Evolutionary conservation across 2,888 invertebrate species (phyloP).

Genomic region (Drosophila niveifrons): DNA sequence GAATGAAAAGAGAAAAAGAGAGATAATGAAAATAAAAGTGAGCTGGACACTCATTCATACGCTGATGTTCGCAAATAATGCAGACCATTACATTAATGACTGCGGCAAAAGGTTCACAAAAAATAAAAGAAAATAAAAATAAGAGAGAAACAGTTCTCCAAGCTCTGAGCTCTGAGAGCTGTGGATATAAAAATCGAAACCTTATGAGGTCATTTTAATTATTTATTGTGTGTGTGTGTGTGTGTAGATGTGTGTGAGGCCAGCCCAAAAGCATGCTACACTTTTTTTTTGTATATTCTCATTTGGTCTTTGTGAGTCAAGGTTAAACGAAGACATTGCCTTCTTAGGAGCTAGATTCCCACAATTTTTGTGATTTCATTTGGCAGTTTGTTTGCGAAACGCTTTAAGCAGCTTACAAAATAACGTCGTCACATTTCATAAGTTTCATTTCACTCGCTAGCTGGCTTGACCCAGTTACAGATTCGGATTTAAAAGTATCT

Average conservation of each 20-base stretch:
- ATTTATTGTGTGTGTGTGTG: constrained; percentile 55
- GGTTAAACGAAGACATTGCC: constrained; percentile 29
- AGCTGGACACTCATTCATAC: constrained; percentile 39
- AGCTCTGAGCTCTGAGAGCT: constrained; percentile 16
- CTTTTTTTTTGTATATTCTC: constrained; percentile 9
- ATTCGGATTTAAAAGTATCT: constrained; percentile 31
- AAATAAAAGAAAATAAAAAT: constrained; percentile 8
- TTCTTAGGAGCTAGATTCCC: constrained; percentile 25
- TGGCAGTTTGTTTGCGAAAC: constrained; percentile 34
- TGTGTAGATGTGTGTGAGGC: constrained; percentile 19
- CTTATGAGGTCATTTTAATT: constrained; percentile 75
- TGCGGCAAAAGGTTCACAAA: constrained; percentile 64
- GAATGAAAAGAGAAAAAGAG: background rate
- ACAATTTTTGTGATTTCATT: constrained; percentile 40
- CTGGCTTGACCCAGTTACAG: constrained; percentile 44
- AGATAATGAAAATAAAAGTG: constrained; percentile 1
- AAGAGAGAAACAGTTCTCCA: constrained; percentile 18
- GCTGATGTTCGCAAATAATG: constrained; percentile 64
- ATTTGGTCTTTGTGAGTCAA: constrained; percentile 29
- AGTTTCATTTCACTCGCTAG: constrained; percentile 26
- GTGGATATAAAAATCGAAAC: constrained; percentile 66
- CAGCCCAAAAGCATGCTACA: constrained; percentile 19
- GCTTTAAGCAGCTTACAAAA: constrained; percentile 41
- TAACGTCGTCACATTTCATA: constrained; percentile 34
- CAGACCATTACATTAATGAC: constrained; percentile 73